These are phyloP conservation scores for Sinocyclocheilus anshuiensis DNA, from an alignment of 2,113 vertebrate genomes.

Conservation along the genomic window DNA sequence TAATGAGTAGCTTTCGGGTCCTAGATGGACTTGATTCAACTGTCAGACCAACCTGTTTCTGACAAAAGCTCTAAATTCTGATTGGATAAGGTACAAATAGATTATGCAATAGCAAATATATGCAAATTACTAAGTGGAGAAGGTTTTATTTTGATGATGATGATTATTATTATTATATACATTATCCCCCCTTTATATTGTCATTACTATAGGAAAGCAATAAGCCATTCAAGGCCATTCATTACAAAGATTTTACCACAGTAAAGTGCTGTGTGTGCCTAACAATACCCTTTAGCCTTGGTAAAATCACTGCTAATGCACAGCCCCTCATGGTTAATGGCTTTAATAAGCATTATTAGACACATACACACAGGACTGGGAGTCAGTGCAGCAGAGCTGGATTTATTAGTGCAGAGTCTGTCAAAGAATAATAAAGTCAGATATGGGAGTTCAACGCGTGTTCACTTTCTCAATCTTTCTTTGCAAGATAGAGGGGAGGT, in stretches of 20 bases:
- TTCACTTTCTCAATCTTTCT: background rate
- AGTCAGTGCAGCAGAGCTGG: background rate
- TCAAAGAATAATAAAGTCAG: constrained; percentile 18
- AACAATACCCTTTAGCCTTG: too few species aligned
- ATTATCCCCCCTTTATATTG: background rate
- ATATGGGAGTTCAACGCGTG: background rate
- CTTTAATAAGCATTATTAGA: background rate
- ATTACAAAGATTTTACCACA: background rate
- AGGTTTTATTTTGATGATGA: too few species aligned
- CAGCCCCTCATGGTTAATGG: background rate
- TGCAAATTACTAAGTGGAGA: too few species aligned
- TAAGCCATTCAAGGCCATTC: background rate
- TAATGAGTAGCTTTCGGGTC: background rate
- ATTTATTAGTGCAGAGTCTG: constrained; percentile 8
- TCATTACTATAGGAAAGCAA: background rate
- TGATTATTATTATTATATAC: too few species aligned
- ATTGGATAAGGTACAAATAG: too few species aligned
- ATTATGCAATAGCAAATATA: too few species aligned
- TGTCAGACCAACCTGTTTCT: background rate
- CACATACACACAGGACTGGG: background rate
- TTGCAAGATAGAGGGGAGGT: background rate
- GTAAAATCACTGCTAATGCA: background rate
- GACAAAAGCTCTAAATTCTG: background rate
- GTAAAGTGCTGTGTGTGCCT: background rate
- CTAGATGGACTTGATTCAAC: background rate